Percentiles rank a stretch among this genome's conserved stretches.
Evolutionary conservation across 2,113 vertebrate species (phyloP).

Genomic region (Oreocharis arfaki): DNA sequence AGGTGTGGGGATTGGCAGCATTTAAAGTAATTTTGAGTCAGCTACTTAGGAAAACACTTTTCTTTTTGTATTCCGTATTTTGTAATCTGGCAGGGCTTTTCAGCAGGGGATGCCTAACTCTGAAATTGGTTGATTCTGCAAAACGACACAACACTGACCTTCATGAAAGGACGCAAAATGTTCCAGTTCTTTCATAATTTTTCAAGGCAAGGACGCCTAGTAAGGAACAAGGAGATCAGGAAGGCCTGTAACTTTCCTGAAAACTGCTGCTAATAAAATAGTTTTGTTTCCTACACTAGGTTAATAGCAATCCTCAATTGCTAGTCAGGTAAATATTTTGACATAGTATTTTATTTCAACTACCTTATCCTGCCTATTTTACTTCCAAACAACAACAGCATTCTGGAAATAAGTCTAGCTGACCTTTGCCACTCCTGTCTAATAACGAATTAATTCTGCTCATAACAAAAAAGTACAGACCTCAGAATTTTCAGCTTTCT

Average conservation of each 20-base stretch:
- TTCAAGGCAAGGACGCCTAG: neutral
- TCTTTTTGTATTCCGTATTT: neutral
- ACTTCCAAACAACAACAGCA: neutral
- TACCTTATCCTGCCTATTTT: neutral
- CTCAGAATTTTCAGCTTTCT: neutral
- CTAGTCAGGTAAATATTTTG: neutral
- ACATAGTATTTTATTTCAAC: neutral
- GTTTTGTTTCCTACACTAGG: neutral
- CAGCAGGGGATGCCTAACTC: neutral
- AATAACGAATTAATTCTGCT: neutral
- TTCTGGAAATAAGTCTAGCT: neutral
- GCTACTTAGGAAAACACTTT: neutral
- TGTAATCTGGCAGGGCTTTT: neutral
- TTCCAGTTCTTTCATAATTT: neutral
- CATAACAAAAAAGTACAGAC: neutral
- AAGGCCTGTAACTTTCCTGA: neutral
- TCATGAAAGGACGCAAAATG: neutral
- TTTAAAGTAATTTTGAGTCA: neutral
- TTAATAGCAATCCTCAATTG: neutral
- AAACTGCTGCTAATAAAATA: neutral
- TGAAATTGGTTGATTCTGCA: constrained; percentile 1
- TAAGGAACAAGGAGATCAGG: neutral
- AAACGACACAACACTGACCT: constrained; percentile 1
- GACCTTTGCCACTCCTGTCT: neutral
- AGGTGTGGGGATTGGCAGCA: neutral